A percentile compares a stretch with the other conserved stretches of the same genome.
These are phyloP conservation scores for Schizopygopsis pylzovi DNA, from an alignment of 2,797 vertebrate genomes.

Conservation along the genomic window DNA sequence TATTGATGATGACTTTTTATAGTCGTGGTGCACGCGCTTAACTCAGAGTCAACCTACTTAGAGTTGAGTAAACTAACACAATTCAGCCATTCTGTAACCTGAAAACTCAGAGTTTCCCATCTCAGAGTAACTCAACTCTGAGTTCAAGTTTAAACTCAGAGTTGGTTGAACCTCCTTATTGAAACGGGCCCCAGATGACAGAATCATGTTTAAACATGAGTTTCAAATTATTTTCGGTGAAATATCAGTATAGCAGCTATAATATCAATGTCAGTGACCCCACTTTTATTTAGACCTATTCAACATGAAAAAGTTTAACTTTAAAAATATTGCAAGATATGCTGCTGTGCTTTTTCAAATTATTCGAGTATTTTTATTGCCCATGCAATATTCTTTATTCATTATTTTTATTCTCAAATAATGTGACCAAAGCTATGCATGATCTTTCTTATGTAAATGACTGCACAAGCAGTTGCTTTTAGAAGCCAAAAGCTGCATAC, in stretches of 20 bases:
- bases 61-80: too few relatives aligned
- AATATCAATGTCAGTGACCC: neutral
- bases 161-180: too few relatives aligned
- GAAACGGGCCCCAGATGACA: too few relatives aligned
- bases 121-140: too few relatives aligned
- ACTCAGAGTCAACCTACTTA: too few relatives aligned
- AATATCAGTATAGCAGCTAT: neutral
- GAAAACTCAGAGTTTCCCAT: too few relatives aligned
- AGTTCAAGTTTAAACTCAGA: too few relatives aligned
- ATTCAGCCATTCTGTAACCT: too few relatives aligned
- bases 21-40: too few relatives aligned
- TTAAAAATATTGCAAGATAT: neutral
- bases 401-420: neutral
- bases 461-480: neutral
- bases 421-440: neutral
- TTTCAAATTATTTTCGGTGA: neutral
- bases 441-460: neutral
- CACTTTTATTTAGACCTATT: neutral
- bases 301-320: neutral
- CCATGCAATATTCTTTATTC: neutral
- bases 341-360: neutral
- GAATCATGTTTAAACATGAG: neutral
- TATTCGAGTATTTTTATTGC: neutral
- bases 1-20: too few relatives aligned
- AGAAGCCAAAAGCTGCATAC: neutral